Conservation (phyloP, 2,113 vertebrate species). For the Psittacula cyanocephala region DNA sequence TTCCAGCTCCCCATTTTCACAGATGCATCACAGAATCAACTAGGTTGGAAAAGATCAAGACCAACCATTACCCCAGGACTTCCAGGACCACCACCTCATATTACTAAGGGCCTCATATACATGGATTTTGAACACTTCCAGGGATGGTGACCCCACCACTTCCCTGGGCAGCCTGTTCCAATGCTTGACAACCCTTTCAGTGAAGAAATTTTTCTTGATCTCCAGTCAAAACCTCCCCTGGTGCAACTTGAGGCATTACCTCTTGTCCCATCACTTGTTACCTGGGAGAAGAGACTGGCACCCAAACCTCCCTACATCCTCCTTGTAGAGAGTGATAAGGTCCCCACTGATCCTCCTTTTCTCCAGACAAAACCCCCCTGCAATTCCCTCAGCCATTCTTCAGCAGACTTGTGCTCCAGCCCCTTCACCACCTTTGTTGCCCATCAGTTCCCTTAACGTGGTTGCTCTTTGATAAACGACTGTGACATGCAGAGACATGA, state of each 20-base stretch:
- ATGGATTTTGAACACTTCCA: background rate
- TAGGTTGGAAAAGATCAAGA: background rate
- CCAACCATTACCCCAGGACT: background rate
- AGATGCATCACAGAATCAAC: background rate
- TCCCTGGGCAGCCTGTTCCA: background rate
- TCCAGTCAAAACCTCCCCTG: background rate
- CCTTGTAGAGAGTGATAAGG: background rate
- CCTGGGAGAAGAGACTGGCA: background rate
- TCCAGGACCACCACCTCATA: background rate
- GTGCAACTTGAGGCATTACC: background rate
- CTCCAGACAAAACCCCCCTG: background rate
- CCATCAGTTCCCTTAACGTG: rapidly evolving
- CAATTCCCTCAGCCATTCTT: background rate
- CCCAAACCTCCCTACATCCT: background rate
- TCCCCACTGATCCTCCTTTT: background rate
- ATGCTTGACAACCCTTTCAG: background rate
- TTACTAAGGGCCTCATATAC: background rate
- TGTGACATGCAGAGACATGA: background rate
- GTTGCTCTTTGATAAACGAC: background rate
- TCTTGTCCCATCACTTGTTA: background rate
- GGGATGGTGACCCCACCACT: background rate
- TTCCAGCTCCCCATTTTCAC: background rate
- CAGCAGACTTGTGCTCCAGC: background rate
- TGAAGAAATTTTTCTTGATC: background rate
- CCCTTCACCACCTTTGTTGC: background rate